Evolutionary conservation across 2,113 vertebrate species (phyloP).

Genomic region (Elachura formosa): DNA sequence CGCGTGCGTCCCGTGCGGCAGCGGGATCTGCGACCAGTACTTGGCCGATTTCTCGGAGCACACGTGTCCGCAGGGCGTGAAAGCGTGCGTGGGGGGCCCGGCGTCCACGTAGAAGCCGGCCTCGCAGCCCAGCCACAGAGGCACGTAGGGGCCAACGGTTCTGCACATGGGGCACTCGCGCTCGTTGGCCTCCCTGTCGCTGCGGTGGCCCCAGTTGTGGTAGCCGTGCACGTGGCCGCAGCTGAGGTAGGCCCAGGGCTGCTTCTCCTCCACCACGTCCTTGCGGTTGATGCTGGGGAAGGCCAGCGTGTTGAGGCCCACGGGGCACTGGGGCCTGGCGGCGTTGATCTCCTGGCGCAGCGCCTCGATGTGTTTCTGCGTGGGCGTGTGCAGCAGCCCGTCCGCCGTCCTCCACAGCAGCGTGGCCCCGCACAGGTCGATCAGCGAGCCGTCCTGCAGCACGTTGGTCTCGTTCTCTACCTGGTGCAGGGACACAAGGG

Average conservation of each 20-base stretch:
- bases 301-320: conserved; percentile 93
- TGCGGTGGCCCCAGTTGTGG: conserved; percentile 97
- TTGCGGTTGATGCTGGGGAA: conserved; percentile 96
- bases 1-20: conserved; percentile 96
- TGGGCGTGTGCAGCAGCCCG: conserved; percentile 90
- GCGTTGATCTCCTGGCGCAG: conserved; percentile 97
- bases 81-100: conserved; percentile 90
- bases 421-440: conserved; percentile 95
- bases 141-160: conserved; percentile 91
- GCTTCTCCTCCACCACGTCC: conserved; percentile 94
- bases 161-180: conserved; percentile 97
- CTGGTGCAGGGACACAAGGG: conserved; percentile 57
- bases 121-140: conserved; percentile 95
- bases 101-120: conserved; percentile 95
- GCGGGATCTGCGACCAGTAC: conserved; percentile 94
- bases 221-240: conserved; percentile 96
- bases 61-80: conserved; percentile 94
- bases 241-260: conserved; percentile 94
- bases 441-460: conserved; percentile 91
- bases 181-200: conserved; percentile 86
- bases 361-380: conserved; percentile 96
- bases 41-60: conserved; percentile 95
- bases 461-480: conserved; percentile 94
- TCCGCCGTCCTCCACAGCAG: conserved; percentile 94
- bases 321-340: conserved; percentile 90